phyloP scores from a whole-genome alignment of 2,113 vertebrate genomes.

The Carettochelys insculpta region DNA sequence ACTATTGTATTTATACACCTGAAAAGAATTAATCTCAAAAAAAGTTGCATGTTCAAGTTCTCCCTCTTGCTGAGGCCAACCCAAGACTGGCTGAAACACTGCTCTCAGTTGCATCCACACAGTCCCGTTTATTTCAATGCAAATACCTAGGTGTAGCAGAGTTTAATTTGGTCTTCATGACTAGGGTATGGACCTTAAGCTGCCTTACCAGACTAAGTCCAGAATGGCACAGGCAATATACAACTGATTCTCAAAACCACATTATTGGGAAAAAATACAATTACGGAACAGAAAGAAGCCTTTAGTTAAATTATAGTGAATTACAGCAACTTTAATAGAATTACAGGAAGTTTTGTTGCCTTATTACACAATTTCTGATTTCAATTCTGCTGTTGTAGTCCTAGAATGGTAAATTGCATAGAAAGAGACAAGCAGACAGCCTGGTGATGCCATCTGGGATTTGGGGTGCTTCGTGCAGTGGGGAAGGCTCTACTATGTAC shows the following conservation, averaged over 20 bases:
- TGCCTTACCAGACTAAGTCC: background rate
- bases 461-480: slow-evolving; percentile 17
- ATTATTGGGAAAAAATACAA: background rate
- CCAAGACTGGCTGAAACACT: background rate
- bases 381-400: background rate
- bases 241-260: background rate
- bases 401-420: background rate
- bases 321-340: background rate
- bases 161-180: background rate
- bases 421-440: background rate
- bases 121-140: background rate
- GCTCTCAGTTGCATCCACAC: fast-evolving
- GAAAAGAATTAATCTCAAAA: background rate
- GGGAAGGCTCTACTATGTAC: background rate
- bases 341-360: background rate
- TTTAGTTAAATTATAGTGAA: background rate
- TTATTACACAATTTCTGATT: background rate
- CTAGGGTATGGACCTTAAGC: background rate
- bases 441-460: slow-evolving; percentile 19
- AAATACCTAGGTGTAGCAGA: background rate
- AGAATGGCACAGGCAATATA: background rate
- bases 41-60: background rate
- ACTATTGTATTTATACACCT: background rate
- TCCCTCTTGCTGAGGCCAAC: background rate
- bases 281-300: background rate